Conservation (phyloP, 2,113 vertebrate genomes). For the Grallaria varia region DNA sequence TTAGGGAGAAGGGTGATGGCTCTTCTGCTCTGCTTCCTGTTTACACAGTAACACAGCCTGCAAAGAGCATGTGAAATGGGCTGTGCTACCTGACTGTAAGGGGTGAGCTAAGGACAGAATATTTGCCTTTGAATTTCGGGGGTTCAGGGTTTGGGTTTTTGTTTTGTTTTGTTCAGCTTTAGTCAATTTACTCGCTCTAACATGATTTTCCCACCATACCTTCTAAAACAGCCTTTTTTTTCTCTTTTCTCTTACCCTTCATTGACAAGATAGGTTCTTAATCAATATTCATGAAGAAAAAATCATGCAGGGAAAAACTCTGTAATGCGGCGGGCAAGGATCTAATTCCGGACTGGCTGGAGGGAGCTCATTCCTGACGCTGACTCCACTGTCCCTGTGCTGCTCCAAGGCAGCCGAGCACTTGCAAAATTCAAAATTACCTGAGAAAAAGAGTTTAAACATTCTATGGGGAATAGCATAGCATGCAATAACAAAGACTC, state of each 20-base stretch:
- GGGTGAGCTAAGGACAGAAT: slow-evolving; percentile 30
- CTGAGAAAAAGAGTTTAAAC: not conserved
- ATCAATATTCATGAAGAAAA: not conserved
- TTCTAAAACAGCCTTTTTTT: not conserved
- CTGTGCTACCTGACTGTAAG: not conserved
- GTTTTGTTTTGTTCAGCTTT: not conserved
- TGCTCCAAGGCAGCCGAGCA: not conserved
- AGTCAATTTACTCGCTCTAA: not conserved
- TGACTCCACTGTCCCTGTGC: not conserved
- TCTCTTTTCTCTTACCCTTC: not conserved
- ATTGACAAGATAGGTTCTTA: not conserved
- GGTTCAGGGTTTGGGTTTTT: rapidly evolving
- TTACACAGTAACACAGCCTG: not conserved
- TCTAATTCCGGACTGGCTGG: not conserved
- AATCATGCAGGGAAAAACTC: not conserved
- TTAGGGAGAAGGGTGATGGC: not conserved
- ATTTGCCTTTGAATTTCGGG: not conserved
- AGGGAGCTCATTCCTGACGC: not conserved
- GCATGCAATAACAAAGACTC: not conserved
- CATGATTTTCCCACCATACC: not conserved
- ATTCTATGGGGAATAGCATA: not conserved
- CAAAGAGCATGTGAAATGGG: slow-evolving; percentile 3
- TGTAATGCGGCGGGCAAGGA: not conserved
- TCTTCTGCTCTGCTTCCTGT: not conserved
- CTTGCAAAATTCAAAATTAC: not conserved